These are phyloP conservation scores for Macrophya alboannulata DNA, from an alignment of 2,888 invertebrate genomes.

Conservation along the genomic window DNA sequence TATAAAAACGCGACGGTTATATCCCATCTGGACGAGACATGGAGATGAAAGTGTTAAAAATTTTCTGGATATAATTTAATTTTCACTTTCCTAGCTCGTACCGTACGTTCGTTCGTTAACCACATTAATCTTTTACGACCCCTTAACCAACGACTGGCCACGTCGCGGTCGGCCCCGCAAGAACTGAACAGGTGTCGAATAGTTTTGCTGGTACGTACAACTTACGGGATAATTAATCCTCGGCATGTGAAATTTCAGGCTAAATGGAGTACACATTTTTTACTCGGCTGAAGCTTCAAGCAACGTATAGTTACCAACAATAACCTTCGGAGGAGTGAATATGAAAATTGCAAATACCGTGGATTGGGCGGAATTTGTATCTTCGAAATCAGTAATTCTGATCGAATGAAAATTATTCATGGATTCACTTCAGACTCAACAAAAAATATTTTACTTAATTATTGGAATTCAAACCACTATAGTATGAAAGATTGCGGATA, in stretches of 20 bases:
- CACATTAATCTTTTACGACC: conserved; percentile 33
- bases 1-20: not conserved
- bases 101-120: not conserved
- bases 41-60: conserved; percentile 25
- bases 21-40: not conserved
- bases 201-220: conserved; percentile 9
- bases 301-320: not conserved
- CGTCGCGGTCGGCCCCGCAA: not conserved
- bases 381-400: not conserved
- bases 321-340: not conserved
- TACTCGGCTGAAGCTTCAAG: not conserved
- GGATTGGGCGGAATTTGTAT: not conserved
- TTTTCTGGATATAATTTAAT: conserved; percentile 34
- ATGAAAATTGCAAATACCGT: not conserved
- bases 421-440: not conserved
- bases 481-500: not conserved
- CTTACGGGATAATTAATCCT: conserved; percentile 41
- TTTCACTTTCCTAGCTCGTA: not conserved
- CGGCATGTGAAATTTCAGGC: conserved; percentile 36
- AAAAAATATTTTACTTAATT: too few relatives aligned
- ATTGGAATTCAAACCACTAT: too few relatives aligned
- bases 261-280: conserved; percentile 21
- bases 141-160: not conserved
- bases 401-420: not conserved
- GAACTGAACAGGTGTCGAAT: conserved; percentile 44